phyloP scores from a whole-genome alignment of 2,113 vertebrate species.

The Lynx canadensis region DNA sequence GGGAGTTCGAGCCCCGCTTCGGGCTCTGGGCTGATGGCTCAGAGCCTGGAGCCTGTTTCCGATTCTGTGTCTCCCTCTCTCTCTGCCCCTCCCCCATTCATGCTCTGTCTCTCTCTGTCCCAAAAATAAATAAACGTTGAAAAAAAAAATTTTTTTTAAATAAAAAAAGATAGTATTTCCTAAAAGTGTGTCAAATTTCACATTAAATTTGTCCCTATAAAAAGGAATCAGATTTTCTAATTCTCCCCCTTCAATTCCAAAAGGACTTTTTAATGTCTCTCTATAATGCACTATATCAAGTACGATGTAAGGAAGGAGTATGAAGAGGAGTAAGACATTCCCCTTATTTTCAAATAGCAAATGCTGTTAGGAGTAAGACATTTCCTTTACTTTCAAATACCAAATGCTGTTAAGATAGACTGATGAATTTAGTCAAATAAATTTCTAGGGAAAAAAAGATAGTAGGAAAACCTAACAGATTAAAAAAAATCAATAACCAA shows the following conservation, averaged over 20 bases:
- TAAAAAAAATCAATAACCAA: background rate
- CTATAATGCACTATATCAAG: background rate
- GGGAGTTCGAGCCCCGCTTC: too few species aligned
- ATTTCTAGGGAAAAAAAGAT: background rate
- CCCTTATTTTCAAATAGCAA: slow-evolving; percentile 1
- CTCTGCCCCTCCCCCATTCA: too few species aligned
- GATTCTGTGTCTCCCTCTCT: too few species aligned
- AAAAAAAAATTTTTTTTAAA: too few species aligned
- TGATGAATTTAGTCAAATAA: background rate
- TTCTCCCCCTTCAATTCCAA: background rate
- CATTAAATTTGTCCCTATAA: background rate
- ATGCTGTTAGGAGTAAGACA: background rate
- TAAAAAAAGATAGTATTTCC: background rate
- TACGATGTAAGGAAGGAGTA: background rate
- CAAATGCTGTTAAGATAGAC: background rate
- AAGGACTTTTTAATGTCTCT: background rate
- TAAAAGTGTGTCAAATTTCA: background rate
- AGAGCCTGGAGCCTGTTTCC: too few species aligned
- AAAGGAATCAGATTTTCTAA: background rate
- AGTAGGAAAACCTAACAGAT: background rate
- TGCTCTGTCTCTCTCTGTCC: too few species aligned
- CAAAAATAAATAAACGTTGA: too few species aligned
- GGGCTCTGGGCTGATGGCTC: too few species aligned
- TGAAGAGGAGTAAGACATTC: background rate
- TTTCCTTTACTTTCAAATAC: background rate